Conservation (phyloP, 2,888 invertebrate genomes). For the Dorcus hopei region DNA sequence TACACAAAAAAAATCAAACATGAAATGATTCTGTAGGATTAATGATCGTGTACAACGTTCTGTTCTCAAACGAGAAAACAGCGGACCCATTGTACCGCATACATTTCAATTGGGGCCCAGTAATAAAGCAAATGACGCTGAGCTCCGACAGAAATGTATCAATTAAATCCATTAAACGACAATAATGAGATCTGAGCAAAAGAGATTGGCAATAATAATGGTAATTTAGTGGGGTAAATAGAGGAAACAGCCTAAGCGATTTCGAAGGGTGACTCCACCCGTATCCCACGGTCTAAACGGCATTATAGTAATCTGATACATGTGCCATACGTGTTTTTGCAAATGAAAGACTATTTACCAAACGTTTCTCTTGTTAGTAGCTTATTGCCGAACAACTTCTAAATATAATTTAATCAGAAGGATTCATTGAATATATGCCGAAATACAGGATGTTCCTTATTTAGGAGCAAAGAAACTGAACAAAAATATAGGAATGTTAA, state of each 20-base stretch:
- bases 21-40: no score
- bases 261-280: slow-evolving; percentile 26
- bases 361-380: slow-evolving; percentile 33
- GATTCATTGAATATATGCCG: no score
- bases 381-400: no score
- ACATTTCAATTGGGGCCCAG: no score
- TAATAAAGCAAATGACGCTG: no score
- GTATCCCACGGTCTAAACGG: slow-evolving; percentile 34
- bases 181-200: slow-evolving; percentile 29
- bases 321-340: slow-evolving; percentile 46
- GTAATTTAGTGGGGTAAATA: slow-evolving; percentile 40
- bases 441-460: no score
- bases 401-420: neutral
- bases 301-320: slow-evolving; percentile 47
- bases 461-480: no score
- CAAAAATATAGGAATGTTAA: no score
- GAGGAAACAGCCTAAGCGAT: slow-evolving; percentile 30
- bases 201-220: slow-evolving; percentile 36
- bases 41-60: no score
- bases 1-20: no score
- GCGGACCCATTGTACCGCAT: no score
- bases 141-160: slow-evolving; percentile 24
- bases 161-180: slow-evolving; percentile 31
- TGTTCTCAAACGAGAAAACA: no score
- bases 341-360: slow-evolving; percentile 49